A percentile compares a stretch with the other conserved stretches of the same genome.
phyloP scores from a whole-genome alignment of 2,797 vertebrate species.

The Phrynocephalus forsythii region DNA sequence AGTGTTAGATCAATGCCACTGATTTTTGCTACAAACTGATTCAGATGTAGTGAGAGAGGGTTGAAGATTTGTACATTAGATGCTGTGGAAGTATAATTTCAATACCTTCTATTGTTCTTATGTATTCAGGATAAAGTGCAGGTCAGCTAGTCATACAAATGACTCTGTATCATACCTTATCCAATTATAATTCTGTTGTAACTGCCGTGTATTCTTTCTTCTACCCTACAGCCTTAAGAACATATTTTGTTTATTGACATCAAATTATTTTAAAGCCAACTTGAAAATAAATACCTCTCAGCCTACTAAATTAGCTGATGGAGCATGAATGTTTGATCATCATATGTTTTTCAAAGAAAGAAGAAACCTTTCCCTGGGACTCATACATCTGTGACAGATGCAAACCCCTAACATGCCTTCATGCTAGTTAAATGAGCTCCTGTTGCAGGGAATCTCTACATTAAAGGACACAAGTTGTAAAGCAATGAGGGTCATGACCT shows the following conservation, averaged over 20 bases:
- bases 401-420: neutral
- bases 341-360: neutral
- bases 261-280: neutral
- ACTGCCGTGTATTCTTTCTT: neutral
- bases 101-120: neutral
- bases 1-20: neutral
- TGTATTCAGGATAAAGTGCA: neutral
- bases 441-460: neutral
- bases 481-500: neutral
- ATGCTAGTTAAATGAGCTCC: neutral
- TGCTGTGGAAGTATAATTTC: constrained; percentile 1
- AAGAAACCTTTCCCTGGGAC: neutral
- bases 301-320: neutral
- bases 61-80: neutral
- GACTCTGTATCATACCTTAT: neutral
- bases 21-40: neutral
- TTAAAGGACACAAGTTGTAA: constrained; percentile 14
- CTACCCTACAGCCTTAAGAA: neutral
- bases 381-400: neutral
- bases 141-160: neutral
- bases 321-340: neutral
- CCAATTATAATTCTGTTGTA: constrained; percentile 14
- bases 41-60: neutral
- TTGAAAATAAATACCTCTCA: neutral
- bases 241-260: neutral